Evolutionary conservation across 2,888 invertebrate genomes (phyloP).

Genomic region (Mimachlamys varia): DNA sequence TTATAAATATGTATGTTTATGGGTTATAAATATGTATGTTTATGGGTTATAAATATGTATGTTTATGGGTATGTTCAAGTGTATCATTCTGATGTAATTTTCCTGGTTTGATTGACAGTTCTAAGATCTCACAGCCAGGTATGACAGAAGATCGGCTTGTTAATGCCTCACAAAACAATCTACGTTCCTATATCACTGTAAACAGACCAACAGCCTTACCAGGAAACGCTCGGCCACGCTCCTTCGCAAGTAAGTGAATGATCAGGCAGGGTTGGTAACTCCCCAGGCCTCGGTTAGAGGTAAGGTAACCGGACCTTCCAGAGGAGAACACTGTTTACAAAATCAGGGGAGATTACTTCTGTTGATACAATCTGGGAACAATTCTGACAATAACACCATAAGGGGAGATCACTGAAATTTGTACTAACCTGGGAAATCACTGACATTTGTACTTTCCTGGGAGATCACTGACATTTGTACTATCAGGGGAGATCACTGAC

Average conservation of each 20-base stretch:
- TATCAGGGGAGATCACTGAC: neutral
- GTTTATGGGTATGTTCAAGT: neutral
- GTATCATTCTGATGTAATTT: neutral
- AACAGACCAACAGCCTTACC: constrained; percentile 71
- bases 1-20: neutral
- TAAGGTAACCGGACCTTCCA: too few species aligned
- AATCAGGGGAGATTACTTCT: neutral
- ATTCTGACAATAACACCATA: too few species aligned
- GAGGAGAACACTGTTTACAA: neutral
- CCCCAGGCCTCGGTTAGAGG: too few species aligned
- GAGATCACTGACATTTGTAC: neutral
- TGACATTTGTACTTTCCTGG: too few species aligned
- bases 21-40: neutral
- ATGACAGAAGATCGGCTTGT: constrained; percentile 74
- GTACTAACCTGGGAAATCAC: too few species aligned
- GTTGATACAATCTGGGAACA: too few species aligned
- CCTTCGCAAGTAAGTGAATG: constrained; percentile 56
- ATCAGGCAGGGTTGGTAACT: too few species aligned
- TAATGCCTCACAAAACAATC: constrained; percentile 74
- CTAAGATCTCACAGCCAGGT: constrained; percentile 61
- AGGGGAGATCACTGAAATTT: neutral
- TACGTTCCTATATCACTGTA: constrained; percentile 77
- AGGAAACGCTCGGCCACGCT: constrained; percentile 54
- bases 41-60: neutral
- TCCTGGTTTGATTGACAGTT: constrained; percentile 58